A percentile compares a stretch with the other conserved stretches of the same genome.
Conservation (phyloP, 2,113 vertebrate species). For the Ovibos moschatus region DNA sequence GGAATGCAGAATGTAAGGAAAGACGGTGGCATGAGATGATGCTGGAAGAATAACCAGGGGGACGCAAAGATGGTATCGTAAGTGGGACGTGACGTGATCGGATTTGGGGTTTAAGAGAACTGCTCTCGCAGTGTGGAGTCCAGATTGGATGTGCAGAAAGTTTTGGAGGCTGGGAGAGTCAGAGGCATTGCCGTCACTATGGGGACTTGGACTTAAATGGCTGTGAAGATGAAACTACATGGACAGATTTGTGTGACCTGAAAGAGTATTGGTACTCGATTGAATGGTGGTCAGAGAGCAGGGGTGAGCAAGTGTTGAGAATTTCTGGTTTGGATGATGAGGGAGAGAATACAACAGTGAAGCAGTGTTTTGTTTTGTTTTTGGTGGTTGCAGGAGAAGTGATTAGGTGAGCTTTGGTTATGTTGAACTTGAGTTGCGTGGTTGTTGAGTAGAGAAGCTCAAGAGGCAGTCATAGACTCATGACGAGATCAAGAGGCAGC, state of each 20-base stretch:
- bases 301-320: not conserved
- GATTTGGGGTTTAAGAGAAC: not conserved
- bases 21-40: not conserved
- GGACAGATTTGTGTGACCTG: not conserved
- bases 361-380: not conserved
- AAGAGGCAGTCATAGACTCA: not conserved
- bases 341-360: too few species aligned
- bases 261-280: not conserved
- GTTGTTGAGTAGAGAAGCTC: not conserved
- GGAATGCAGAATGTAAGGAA: slow-evolving; percentile 21
- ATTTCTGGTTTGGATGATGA: not conserved
- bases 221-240: not conserved
- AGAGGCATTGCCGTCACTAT: not conserved
- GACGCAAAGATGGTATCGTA: not conserved
- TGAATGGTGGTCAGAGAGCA: not conserved
- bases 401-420: not conserved
- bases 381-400: not conserved
- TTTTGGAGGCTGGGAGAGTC: not conserved
- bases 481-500: not conserved
- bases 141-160: not conserved
- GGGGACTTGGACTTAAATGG: not conserved
- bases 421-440: not conserved
- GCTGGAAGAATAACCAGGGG: not conserved
- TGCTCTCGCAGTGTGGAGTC: not conserved
- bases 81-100: not conserved